A percentile compares a stretch with the other conserved stretches of the same genome.
Conservation (phyloP, 2,113 vertebrate species). For the Triplophysa dalaica region DNA sequence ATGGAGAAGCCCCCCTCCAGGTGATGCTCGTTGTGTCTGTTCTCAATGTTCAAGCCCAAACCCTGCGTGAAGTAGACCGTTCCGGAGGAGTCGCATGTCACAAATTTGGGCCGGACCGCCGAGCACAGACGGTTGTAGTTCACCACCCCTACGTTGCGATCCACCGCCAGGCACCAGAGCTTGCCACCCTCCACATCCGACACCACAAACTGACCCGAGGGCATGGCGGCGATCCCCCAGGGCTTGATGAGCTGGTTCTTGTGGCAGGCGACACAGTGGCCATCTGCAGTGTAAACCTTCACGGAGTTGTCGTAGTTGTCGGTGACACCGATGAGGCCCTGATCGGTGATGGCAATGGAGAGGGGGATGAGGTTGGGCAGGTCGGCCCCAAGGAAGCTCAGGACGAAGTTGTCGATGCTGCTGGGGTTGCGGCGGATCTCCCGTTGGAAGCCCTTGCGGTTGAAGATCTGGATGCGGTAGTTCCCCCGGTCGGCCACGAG, state of each 20-base stretch:
- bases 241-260: conserved; percentile 95
- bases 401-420: conserved; percentile 92
- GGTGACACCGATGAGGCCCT: conserved; percentile 91
- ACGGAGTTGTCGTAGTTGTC: conserved; percentile 97
- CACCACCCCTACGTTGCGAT: conserved; percentile 87
- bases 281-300: conserved; percentile 94
- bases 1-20: conserved; percentile 96
- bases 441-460: conserved; percentile 91
- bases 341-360: conserved; percentile 91
- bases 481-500: conserved; percentile 94
- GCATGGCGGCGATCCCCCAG: conserved; percentile 93
- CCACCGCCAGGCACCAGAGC: conserved; percentile 93
- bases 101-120: conserved; percentile 92
- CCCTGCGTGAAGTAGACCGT: conserved; percentile 97
- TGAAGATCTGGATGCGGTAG: conserved; percentile 93
- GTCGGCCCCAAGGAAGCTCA: conserved; percentile 94
- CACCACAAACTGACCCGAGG: conserved; percentile 93
- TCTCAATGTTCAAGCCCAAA: conserved; percentile 91
- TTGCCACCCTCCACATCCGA: conserved; percentile 95
- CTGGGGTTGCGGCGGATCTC: conserved; percentile 94
- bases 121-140: conserved; percentile 92
- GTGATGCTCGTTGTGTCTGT: conserved; percentile 91
- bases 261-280: conserved; percentile 92
- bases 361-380: conserved; percentile 90
- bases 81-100: conserved; percentile 89